Evolutionary conservation across 2,888 invertebrate genomes (phyloP).

Genomic region (Theodoxus fluviatilis): DNA sequence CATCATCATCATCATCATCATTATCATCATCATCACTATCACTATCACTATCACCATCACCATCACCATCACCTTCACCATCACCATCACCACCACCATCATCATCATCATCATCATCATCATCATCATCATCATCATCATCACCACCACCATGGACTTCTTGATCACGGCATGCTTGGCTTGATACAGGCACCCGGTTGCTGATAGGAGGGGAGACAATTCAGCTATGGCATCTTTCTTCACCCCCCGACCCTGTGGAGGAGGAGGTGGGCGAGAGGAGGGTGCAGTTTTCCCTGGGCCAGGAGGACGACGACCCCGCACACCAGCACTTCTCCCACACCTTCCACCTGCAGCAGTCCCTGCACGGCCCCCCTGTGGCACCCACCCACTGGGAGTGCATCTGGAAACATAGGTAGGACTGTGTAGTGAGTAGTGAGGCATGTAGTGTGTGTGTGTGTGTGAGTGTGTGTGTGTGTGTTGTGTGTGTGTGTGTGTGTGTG

Average conservation of each 20-base stretch:
- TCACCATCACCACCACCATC: too few relatives aligned
- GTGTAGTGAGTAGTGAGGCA: background rate
- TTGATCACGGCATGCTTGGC: too few relatives aligned
- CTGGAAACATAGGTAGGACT: constrained; percentile 51
- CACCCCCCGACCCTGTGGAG: constrained; percentile 34
- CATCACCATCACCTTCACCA: too few relatives aligned
- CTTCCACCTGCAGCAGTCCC: constrained; percentile 30
- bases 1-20: too few relatives aligned
- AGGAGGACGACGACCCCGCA: constrained; percentile 37
- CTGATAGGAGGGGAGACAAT: constrained; percentile 90
- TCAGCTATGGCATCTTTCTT: constrained; percentile 79
- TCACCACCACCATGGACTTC: too few relatives aligned
- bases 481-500: background rate
- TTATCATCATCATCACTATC: too few relatives aligned
- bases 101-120: too few relatives aligned
- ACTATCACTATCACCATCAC: too few relatives aligned
- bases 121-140: too few relatives aligned
- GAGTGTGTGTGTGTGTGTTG: background rate
- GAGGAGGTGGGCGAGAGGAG: constrained; percentile 33
- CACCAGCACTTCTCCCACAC: constrained; percentile 36
- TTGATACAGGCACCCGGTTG: constrained; percentile 67
- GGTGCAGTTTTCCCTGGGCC: constrained; percentile 56
- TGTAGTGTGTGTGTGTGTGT: background rate
- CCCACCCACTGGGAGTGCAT: constrained; percentile 46
- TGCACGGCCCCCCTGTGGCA: constrained; percentile 28